Conservation (phyloP, 2,797 vertebrate genomes). For the Helostoma temminkii region DNA sequence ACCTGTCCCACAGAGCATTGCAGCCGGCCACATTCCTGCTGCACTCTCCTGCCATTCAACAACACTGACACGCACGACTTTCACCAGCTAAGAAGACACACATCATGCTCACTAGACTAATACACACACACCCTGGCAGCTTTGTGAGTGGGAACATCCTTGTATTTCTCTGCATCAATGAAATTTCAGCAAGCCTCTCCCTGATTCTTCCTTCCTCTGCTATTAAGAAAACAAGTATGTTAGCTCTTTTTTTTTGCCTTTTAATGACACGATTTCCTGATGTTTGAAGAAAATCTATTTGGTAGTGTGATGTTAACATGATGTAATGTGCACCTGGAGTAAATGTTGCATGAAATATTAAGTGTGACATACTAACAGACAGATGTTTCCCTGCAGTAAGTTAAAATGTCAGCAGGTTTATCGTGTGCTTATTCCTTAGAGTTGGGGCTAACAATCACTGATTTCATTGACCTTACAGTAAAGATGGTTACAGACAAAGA, state of each 20-base stretch:
- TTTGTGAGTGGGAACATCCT: slow-evolving; percentile 39
- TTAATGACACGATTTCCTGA: slow-evolving; percentile 11
- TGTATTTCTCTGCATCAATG: slow-evolving; percentile 27
- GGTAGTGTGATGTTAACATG: slow-evolving; percentile 12
- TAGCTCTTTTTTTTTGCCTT: slow-evolving; percentile 10
- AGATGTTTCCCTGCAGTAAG: slow-evolving; percentile 34
- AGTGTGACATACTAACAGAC: slow-evolving; percentile 51
- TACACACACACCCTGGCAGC: slow-evolving; percentile 15
- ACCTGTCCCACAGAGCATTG: slow-evolving; percentile 55
- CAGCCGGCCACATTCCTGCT: slow-evolving; percentile 72
- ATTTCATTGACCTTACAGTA: slow-evolving; percentile 5
- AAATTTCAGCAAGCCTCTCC: slow-evolving; percentile 28
- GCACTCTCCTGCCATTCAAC: slow-evolving; percentile 66
- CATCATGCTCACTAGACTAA: background rate
- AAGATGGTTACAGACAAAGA: background rate
- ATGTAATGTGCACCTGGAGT: slow-evolving; percentile 42
- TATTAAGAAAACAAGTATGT: background rate
- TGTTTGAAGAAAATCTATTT: slow-evolving; percentile 23
- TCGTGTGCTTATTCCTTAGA: slow-evolving; percentile 6
- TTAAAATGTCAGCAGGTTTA: slow-evolving; percentile 55
- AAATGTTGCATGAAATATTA: slow-evolving; percentile 32
- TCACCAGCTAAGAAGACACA: slow-evolving; percentile 33
- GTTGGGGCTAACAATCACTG: background rate
- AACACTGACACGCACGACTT: slow-evolving; percentile 36
- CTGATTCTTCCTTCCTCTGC: slow-evolving; percentile 41